Conservation (phyloP, 2,797 vertebrate species). For the Pagetopsis macropterus region DNA sequence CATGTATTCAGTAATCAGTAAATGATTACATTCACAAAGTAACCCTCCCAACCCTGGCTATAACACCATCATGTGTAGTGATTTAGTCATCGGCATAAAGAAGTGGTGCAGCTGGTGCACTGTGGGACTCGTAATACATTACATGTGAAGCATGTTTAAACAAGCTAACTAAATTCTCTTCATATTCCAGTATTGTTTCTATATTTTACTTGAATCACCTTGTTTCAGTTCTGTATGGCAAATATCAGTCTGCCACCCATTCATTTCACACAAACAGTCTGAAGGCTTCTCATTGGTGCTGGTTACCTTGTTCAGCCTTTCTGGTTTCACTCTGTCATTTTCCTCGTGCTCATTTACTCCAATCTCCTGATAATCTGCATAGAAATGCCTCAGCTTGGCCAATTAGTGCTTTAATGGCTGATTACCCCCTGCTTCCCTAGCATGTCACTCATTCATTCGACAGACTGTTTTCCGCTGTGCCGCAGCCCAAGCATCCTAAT, state of each 20-base stretch:
- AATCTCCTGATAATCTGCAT: conserved; percentile 59
- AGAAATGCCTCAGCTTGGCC: conserved; percentile 67
- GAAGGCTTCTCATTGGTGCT: conserved; percentile 16
- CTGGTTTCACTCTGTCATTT: conserved; percentile 27
- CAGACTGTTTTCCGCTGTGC: conserved; percentile 58
- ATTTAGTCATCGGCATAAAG: conserved; percentile 1
- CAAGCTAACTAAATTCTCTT: not conserved
- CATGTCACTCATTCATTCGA: conserved; percentile 71
- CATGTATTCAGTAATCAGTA: too few species aligned
- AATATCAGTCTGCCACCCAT: conserved; percentile 1
- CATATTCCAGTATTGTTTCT: not conserved
- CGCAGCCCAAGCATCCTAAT: conserved; percentile 67
- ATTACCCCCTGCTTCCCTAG: conserved; percentile 62
- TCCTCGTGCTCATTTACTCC: conserved; percentile 17
- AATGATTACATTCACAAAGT: too few species aligned
- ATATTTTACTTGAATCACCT: not conserved
- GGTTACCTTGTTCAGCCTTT: conserved; percentile 12
- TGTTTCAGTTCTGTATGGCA: not conserved
- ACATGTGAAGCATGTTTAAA: conserved; percentile 9
- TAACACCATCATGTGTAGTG: conserved; percentile 12
- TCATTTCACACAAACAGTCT: conserved; percentile 39
- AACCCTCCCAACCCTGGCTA: too few species aligned
- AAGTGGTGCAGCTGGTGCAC: conserved; percentile 29
- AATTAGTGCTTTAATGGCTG: conserved; percentile 74
- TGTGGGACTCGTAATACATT: not conserved